phyloP scores from a whole-genome alignment of 1,140 invertebrate genomes.

The Danaus plexippus region DNA sequence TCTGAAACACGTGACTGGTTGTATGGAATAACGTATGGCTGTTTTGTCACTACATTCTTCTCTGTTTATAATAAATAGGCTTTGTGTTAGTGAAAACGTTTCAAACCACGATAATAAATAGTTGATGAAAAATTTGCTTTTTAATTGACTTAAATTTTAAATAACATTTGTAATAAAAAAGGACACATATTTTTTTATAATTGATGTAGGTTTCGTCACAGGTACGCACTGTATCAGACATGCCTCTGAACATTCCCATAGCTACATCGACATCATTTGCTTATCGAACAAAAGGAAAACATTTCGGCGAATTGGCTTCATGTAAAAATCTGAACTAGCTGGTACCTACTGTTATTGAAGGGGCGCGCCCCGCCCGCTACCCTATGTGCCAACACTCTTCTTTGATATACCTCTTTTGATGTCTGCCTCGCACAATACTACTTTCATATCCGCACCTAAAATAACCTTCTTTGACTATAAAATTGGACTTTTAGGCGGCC shows the following conservation, averaged over 20 bases:
- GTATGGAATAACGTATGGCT: too few relatives aligned
- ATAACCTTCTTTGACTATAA: slow-evolving; percentile 49
- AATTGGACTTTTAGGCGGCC: slow-evolving; percentile 38
- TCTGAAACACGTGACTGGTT: too few relatives aligned
- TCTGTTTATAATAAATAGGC: too few relatives aligned
- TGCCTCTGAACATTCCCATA: background rate
- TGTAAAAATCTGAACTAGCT: slow-evolving; percentile 56
- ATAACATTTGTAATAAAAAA: too few relatives aligned
- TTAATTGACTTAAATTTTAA: too few relatives aligned
- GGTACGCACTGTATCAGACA: too few relatives aligned
- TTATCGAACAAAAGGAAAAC: slow-evolving; percentile 11
- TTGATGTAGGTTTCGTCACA: too few relatives aligned
- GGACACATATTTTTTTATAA: too few relatives aligned
- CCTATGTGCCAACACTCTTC: slow-evolving; percentile 56
- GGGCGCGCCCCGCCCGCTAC: slow-evolving; percentile 39
- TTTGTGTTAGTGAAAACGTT: too few relatives aligned
- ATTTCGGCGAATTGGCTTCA: slow-evolving; percentile 32
- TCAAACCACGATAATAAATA: too few relatives aligned
- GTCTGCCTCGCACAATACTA: slow-evolving; percentile 56
- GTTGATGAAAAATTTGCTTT: too few relatives aligned
- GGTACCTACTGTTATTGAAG: slow-evolving; percentile 39
- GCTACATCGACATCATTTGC: slow-evolving; percentile 1
- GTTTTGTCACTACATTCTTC: too few relatives aligned
- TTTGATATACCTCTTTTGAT: slow-evolving; percentile 68
- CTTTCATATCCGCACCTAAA: slow-evolving; percentile 51